Percentiles rank a stretch among this genome's conserved stretches.
Evolutionary conservation across 2,113 vertebrate species (phyloP).

Genomic region (Megatriorchis doriae): DNA sequence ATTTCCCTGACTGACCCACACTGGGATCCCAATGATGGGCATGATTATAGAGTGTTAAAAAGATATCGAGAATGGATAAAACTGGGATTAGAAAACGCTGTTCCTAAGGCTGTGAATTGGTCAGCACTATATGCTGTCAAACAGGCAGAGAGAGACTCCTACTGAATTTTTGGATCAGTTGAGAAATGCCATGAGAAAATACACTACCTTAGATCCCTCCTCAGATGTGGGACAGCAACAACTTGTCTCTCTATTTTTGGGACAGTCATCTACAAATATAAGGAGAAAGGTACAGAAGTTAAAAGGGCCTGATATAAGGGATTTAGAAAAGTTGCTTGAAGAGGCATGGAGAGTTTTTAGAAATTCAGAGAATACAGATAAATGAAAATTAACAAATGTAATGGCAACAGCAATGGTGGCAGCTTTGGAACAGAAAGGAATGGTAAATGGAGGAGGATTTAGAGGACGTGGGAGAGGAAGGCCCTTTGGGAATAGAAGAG

Average conservation of each 20-base stretch:
- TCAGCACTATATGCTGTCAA: not conserved
- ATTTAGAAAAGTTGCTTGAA: not conserved
- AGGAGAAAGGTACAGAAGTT: not conserved
- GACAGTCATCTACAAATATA: not conserved
- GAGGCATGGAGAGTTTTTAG: not conserved
- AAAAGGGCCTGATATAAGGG: not conserved
- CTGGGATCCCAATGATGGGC: not conserved
- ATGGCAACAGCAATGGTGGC: not conserved
- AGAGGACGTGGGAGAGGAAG: no score
- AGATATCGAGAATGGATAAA: not conserved
- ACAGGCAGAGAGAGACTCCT: not conserved
- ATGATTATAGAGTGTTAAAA: not conserved
- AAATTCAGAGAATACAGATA: not conserved
- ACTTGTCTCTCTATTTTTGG: not conserved
- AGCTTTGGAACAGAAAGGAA: not conserved
- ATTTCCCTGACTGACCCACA: not conserved
- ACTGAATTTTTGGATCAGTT: not conserved
- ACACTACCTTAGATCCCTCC: not conserved
- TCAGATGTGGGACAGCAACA: not conserved
- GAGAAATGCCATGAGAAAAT: not conserved
- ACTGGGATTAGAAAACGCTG: not conserved
- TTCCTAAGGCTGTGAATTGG: not conserved
- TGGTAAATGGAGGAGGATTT: not conserved
- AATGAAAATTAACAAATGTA: not conserved
- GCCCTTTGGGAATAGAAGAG: no score